These are phyloP conservation scores for Phortica magna DNA, from an alignment of 2,888 invertebrate genomes.

Conservation along the genomic window DNA sequence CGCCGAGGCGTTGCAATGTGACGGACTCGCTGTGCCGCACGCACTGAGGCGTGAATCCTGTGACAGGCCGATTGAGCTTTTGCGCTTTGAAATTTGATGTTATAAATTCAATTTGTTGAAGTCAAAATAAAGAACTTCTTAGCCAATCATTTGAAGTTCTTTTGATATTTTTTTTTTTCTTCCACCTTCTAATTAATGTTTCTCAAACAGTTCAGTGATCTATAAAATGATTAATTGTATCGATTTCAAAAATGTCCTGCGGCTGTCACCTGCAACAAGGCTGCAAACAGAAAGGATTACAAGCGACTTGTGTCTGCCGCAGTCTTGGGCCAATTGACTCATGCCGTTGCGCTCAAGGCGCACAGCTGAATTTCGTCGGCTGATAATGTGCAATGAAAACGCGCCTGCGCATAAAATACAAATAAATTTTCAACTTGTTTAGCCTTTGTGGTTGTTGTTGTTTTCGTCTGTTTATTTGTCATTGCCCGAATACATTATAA, in stretches of 20 bases:
- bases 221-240: conserved; percentile 27
- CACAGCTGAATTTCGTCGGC: not conserved
- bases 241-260: conserved; percentile 58
- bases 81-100: not conserved
- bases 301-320: conserved; percentile 42
- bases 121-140: conserved; percentile 25
- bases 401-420: conserved; percentile 71
- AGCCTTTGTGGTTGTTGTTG: conserved; percentile 54
- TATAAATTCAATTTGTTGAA: not conserved
- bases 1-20: not conserved
- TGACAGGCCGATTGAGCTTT: conserved; percentile 34
- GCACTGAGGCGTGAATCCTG: conserved; percentile 48
- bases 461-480: conserved; percentile 29
- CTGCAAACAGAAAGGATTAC: conserved; percentile 65
- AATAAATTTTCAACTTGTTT: conserved; percentile 70
- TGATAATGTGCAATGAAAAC: conserved; percentile 16
- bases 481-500: conserved; percentile 51
- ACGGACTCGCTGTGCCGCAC: not conserved
- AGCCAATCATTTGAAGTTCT: too few species aligned
- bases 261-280: conserved; percentile 63
- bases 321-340: not conserved
- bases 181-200: conserved; percentile 44
- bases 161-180: conserved; percentile 48
- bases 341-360: conserved; percentile 19
- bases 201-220: not conserved